A percentile compares a stretch with the other conserved stretches of the same genome.
Conservation (phyloP, 2,888 invertebrate species). For the Achlya flavicornis region DNA sequence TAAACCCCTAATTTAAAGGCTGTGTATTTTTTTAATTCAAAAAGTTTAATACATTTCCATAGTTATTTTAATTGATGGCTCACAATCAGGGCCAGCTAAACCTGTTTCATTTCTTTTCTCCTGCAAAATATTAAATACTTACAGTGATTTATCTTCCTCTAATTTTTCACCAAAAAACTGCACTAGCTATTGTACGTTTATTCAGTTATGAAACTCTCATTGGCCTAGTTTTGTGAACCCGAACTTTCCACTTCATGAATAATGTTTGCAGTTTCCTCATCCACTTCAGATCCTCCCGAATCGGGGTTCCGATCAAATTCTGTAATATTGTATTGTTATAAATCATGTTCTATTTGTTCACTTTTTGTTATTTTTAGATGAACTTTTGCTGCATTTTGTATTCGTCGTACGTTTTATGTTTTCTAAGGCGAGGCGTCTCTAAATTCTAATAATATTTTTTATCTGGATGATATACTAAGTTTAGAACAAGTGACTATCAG, state of each 20-base stretch:
- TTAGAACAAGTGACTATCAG: background rate
- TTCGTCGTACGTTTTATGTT: background rate
- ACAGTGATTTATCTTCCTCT: background rate
- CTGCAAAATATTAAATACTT: background rate
- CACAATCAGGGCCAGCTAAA: background rate
- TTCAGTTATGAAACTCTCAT: slow-evolving; percentile 27
- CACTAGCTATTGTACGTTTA: background rate
- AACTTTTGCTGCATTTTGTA: slow-evolving; percentile 7
- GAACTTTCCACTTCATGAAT: slow-evolving; percentile 39
- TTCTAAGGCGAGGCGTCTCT: background rate
- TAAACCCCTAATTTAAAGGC: too few relatives aligned
- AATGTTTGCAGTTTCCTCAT: slow-evolving; percentile 34
- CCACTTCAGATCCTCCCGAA: slow-evolving; percentile 10
- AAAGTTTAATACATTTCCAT: too few relatives aligned
- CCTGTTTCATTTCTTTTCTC: background rate
- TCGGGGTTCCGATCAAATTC: slow-evolving; percentile 8
- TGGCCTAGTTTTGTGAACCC: slow-evolving; percentile 33
- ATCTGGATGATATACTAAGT: background rate
- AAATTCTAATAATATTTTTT: background rate
- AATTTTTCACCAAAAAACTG: slow-evolving; percentile 4
- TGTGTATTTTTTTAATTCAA: too few relatives aligned
- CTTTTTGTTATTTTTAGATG: slow-evolving; percentile 1
- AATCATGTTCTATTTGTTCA: slow-evolving; percentile 27
- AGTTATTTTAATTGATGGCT: background rate
- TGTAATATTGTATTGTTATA: slow-evolving; percentile 29